These are phyloP conservation scores for Andrena marginata DNA, from an alignment of 2,888 invertebrate genomes.

Conservation along the genomic window DNA sequence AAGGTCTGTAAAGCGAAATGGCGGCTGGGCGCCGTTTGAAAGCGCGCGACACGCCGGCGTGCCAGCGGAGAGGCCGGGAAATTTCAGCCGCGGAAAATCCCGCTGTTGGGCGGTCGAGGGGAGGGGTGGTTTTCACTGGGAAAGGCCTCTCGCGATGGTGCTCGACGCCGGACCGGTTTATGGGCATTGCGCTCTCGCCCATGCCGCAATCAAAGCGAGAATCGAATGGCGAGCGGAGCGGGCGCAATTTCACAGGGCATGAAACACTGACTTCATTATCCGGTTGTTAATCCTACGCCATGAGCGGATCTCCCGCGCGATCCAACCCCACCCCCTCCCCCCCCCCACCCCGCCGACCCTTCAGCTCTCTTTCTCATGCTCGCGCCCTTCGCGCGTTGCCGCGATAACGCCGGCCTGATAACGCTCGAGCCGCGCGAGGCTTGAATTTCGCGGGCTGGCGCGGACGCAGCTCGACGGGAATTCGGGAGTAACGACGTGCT, in stretches of 20 bases:
- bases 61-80: conserved; percentile 50
- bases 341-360: background rate
- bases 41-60: conserved; percentile 32
- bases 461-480: conserved; percentile 5
- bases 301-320: conserved; percentile 33
- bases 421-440: conserved; percentile 10
- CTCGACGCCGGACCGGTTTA: conserved; percentile 73
- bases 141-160: conserved; percentile 60
- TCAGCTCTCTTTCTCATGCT: conserved; percentile 11
- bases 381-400: conserved; percentile 24
- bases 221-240: conserved; percentile 81
- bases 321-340: too few species aligned
- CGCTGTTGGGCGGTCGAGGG: conserved; percentile 7
- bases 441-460: conserved; percentile 33
- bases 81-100: conserved; percentile 65
- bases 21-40: conserved; percentile 53
- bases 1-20: conserved; percentile 67
- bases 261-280: conserved; percentile 85
- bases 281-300: conserved; percentile 83
- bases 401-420: conserved; percentile 9
- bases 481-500: conserved; percentile 7
- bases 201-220: conserved; percentile 82
- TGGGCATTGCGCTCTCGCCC: conserved; percentile 78
- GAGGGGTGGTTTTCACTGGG: conserved; percentile 19
- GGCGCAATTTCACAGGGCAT: conserved; percentile 84